phyloP scores from a whole-genome alignment of 2,888 invertebrate species.

The Homarus gammarus region DNA sequence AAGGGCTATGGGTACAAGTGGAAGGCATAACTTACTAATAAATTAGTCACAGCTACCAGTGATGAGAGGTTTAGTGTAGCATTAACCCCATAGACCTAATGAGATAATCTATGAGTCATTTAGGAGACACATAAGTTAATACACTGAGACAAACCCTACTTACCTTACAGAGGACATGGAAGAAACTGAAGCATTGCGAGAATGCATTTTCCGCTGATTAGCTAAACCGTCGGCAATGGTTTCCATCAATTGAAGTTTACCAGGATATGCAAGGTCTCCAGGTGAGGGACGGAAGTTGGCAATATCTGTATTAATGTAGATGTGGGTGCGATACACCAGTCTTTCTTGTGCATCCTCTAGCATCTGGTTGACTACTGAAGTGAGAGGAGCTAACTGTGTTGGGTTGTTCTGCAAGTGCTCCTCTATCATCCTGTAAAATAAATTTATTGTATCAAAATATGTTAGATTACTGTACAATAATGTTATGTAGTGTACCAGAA shows the following conservation, averaged over 20 bases:
- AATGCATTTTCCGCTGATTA: conserved; percentile 76
- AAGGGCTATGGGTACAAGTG: too few species aligned
- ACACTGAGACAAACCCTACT: too few species aligned
- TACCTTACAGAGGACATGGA: conserved; percentile 85
- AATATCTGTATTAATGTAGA: conserved; percentile 95
- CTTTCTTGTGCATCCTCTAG: conserved; percentile 97
- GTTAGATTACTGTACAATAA: too few species aligned
- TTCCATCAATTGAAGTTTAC: conserved; percentile 99
- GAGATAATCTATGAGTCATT: too few species aligned
- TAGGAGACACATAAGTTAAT: too few species aligned
- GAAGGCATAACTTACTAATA: too few species aligned
- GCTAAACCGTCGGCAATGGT: conserved; percentile 79
- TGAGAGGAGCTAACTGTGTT: conserved; percentile 87
- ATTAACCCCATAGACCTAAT: too few species aligned
- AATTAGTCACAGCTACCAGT: too few species aligned
- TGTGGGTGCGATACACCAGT: conserved; percentile 95
- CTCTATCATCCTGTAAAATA: conserved; percentile 85
- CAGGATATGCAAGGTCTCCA: conserved; percentile 98
- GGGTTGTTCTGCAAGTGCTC: conserved; percentile 92
- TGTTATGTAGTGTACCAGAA: too few species aligned
- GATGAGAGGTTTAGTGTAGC: too few species aligned
- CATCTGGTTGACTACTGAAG: conserved; percentile 88
- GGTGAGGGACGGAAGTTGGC: conserved; percentile 87
- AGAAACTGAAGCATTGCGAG: conserved; percentile 84
- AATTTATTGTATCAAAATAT: too few species aligned